Conservation (phyloP, 2,113 vertebrate species). For the Propithecus coquereli region DNA sequence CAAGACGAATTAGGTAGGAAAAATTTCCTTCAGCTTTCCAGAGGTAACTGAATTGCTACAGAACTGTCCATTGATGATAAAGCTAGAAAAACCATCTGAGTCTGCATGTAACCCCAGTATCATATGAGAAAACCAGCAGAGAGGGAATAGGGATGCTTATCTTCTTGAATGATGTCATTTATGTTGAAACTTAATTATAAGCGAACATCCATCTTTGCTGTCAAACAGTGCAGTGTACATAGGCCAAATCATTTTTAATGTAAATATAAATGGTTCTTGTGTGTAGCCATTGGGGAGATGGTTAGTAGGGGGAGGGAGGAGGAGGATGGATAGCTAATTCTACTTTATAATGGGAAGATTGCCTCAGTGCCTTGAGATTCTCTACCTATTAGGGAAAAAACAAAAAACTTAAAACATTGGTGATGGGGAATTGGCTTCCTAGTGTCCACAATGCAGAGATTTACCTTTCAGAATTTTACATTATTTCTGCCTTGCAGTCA, state of each 20-base stretch:
- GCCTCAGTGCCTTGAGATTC: constrained; percentile 31
- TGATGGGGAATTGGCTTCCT: not conserved
- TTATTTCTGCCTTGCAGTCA: not conserved
- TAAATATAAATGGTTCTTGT: constrained; percentile 74
- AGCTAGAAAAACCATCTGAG: constrained; percentile 28
- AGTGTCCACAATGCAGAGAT: not conserved
- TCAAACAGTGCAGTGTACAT: constrained; percentile 73
- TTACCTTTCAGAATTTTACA: not conserved
- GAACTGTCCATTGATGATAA: not conserved
- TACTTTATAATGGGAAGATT: constrained; percentile 48
- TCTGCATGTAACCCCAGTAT: not conserved
- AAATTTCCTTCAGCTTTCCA: constrained; percentile 2
- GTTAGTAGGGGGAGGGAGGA: not conserved
- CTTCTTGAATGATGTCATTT: constrained; percentile 75
- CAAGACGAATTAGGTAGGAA: not conserved
- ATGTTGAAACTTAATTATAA: constrained; percentile 77
- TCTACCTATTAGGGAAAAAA: not conserved
- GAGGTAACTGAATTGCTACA: not conserved
- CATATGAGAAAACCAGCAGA: constrained; percentile 47
- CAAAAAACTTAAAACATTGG: not conserved
- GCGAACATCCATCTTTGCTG: constrained; percentile 73
- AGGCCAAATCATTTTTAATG: constrained; percentile 77
- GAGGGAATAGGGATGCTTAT: constrained; percentile 62
- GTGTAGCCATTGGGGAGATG: constrained; percentile 49
- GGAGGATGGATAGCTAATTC: constrained; percentile 35